A percentile compares a stretch with the other conserved stretches of the same genome.
Evolutionary conservation across 2,113 vertebrate species (phyloP).

Genomic region (Syngnathus scovelli): DNA sequence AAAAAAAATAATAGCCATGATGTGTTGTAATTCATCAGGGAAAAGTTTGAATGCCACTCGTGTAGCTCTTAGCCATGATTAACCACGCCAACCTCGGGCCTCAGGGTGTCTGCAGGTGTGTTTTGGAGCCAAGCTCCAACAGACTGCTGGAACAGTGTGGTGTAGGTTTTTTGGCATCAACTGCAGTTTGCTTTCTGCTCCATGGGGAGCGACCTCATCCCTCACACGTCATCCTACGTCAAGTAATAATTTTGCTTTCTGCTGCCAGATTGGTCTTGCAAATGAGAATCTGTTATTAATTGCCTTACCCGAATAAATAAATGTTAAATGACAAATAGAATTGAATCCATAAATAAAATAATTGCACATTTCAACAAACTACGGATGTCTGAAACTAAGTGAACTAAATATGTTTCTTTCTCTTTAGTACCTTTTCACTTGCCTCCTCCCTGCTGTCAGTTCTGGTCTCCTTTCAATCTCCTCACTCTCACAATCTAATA

Average conservation of each 20-base stretch:
- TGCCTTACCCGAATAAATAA: not conserved
- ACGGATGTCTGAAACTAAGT: not conserved
- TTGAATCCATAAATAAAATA: not conserved
- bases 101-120: conserved; percentile 56
- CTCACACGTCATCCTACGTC: conserved; percentile 23
- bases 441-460: conserved; percentile 61
- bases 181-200: conserved; percentile 52
- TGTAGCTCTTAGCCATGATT: conserved; percentile 49
- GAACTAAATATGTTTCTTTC: conserved; percentile 41
- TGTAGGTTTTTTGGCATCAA: conserved; percentile 66
- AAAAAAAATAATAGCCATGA: not conserved
- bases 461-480: conserved; percentile 65
- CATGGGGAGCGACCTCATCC: conserved; percentile 57
- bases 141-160: conserved; percentile 74
- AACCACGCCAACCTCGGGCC: conserved; percentile 48
- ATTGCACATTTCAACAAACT: conserved; percentile 7
- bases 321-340: not conserved
- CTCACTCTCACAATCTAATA: conserved; percentile 59
- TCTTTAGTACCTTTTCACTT: conserved; percentile 64
- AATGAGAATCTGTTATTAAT: conserved; percentile 1
- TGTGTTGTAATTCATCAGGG: conserved; percentile 2
- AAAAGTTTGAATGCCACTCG: conserved; percentile 34
- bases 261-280: not conserved
- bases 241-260: not conserved
- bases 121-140: conserved; percentile 67